A percentile compares a stretch with the other conserved stretches of the same genome.
These are phyloP conservation scores for Antheraea assamensis DNA, from an alignment of 2,888 invertebrate species.

Conservation along the genomic window DNA sequence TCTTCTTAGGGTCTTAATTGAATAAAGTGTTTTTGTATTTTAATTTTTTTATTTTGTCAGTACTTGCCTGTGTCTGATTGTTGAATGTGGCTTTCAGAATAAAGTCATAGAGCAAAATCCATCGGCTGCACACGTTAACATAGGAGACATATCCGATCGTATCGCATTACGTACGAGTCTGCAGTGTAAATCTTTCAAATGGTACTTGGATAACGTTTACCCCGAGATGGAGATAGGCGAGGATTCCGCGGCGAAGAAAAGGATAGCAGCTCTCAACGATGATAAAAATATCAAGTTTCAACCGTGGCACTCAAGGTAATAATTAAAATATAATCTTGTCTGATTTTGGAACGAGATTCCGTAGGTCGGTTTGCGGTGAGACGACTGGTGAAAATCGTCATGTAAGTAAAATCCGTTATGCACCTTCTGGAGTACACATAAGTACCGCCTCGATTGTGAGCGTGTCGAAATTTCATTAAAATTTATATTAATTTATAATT, in stretches of 20 bases:
- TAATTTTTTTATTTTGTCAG: too few relatives aligned
- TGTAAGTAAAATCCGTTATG: too few relatives aligned
- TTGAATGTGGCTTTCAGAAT: slow-evolving; percentile 78
- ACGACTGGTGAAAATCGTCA: neutral
- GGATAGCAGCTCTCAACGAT: slow-evolving; percentile 82
- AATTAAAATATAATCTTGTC: slow-evolving; percentile 20
- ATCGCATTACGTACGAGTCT: slow-evolving; percentile 86
- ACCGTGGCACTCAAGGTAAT: slow-evolving; percentile 89
- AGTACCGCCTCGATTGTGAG: too few relatives aligned
- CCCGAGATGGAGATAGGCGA: slow-evolving; percentile 88
- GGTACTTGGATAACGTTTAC: slow-evolving; percentile 94
- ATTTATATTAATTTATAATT: too few relatives aligned
- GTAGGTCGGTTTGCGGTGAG: neutral
- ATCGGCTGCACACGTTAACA: slow-evolving; percentile 81
- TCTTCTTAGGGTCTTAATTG: too few relatives aligned
- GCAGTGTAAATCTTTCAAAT: slow-evolving; percentile 91
- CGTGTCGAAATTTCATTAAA: too few relatives aligned
- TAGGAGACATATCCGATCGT: slow-evolving; percentile 92
- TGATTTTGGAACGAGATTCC: neutral
- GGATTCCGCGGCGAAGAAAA: slow-evolving; percentile 78
- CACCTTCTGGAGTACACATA: too few relatives aligned
- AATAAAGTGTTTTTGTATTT: too few relatives aligned
- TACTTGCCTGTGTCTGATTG: neutral
- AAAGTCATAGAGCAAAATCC: slow-evolving; percentile 88
- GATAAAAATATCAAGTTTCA: slow-evolving; percentile 85